These are phyloP conservation scores for Parazoanthus atlanticus DNA, from an alignment of 92 coral and sea anemone genomes.

Conservation along the genomic window DNA sequence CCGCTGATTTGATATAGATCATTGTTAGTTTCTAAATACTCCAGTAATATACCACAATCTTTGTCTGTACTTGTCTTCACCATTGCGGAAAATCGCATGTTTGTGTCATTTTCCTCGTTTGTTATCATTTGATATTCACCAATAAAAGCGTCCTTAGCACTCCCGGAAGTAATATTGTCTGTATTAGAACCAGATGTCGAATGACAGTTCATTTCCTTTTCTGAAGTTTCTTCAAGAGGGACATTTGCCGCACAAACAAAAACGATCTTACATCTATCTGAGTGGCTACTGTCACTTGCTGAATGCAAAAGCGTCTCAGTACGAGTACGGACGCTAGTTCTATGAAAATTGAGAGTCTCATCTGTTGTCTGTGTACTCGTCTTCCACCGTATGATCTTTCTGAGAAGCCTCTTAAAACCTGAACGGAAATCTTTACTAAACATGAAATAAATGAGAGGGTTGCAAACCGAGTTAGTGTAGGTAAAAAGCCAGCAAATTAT, in stretches of 20 bases:
- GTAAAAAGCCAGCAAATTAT: constrained; percentile 88
- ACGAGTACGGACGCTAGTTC: constrained; percentile 11
- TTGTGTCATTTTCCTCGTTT: too few species aligned
- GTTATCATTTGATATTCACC: neutral
- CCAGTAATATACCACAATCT: neutral
- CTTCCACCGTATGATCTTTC: constrained; percentile 39
- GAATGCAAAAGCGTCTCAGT: constrained; percentile 11
- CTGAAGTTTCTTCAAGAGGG: neutral
- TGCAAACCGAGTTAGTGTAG: constrained; percentile 89
- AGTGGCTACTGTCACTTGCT: neutral
- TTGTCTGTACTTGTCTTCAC: neutral
- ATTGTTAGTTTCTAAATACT: neutral
- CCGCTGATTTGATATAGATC: neutral
- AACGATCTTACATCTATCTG: neutral
- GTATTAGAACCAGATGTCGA: neutral
- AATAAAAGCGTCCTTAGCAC: neutral
- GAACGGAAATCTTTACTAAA: constrained; percentile 87
- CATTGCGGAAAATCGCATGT: neutral
- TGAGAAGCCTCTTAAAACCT: constrained; percentile 71
- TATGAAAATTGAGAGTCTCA: neutral
- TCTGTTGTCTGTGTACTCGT: neutral
- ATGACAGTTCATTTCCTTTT: neutral
- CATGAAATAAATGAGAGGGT: constrained; percentile 84
- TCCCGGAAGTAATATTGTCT: neutral
- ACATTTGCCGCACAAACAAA: neutral